Evolutionary conservation across 2,888 invertebrate genomes (phyloP).

Genomic region (Netelia fuscicornis): DNA sequence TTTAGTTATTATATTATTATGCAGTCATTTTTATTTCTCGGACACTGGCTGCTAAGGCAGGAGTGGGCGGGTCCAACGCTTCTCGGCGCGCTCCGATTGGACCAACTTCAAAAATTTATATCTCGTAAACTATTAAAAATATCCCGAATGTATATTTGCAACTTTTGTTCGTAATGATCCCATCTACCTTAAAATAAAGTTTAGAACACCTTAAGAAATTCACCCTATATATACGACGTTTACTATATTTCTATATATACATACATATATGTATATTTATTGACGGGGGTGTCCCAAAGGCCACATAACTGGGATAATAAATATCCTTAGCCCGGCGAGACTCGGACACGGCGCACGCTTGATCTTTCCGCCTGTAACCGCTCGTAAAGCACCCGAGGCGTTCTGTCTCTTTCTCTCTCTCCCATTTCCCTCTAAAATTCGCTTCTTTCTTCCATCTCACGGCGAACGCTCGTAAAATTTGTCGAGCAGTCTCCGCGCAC

Average conservation of each 20-base stretch:
- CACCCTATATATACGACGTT: neutral
- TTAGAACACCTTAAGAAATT: too few relatives aligned
- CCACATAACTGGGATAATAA: constrained; percentile 77
- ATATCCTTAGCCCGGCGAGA: constrained; percentile 79
- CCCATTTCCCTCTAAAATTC: neutral
- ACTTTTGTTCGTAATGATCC: too few relatives aligned
- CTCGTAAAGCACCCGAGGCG: constrained; percentile 76
- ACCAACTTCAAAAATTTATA: too few relatives aligned
- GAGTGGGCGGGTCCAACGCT: too few relatives aligned
- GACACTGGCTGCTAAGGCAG: too few relatives aligned
- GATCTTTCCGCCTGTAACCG: constrained; percentile 79
- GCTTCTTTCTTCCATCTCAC: constrained; percentile 48
- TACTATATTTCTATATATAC: constrained; percentile 9
- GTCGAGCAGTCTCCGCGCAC: constrained; percentile 68
- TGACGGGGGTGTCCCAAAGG: constrained; percentile 64
- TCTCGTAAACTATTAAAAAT: too few relatives aligned
- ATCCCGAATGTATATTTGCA: too few relatives aligned
- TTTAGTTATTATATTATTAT: too few relatives aligned
- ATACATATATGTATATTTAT: constrained; percentile 54
- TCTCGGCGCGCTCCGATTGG: too few relatives aligned
- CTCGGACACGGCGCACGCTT: constrained; percentile 73
- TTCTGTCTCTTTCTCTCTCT: constrained; percentile 19
- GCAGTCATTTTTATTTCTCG: too few relatives aligned
- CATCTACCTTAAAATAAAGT: too few relatives aligned
- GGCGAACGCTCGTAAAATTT: constrained; percentile 77